Evolutionary conservation across 2,888 invertebrate species (phyloP).

Genomic region (Cremastobaeus sp.): DNA sequence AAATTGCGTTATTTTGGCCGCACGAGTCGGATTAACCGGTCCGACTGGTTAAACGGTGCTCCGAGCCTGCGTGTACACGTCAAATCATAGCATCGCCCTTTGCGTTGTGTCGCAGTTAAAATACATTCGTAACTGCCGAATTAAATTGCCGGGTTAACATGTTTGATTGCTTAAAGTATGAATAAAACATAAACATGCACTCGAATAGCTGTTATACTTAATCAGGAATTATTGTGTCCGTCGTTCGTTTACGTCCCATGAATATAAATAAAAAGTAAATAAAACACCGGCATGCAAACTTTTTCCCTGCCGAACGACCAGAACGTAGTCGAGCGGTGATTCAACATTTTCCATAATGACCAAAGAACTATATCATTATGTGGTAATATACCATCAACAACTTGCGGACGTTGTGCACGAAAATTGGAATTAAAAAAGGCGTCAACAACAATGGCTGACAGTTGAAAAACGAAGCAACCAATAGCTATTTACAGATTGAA

Average conservation of each 20-base stretch:
- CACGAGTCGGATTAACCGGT: background rate
- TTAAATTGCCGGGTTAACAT: constrained; percentile 37
- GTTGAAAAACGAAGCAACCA: too few relatives aligned
- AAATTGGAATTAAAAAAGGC: too few relatives aligned
- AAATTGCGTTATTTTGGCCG: constrained; percentile 33
- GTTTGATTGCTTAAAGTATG: constrained; percentile 39
- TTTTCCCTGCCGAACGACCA: background rate
- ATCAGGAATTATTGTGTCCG: constrained; percentile 12
- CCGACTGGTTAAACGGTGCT: constrained; percentile 16
- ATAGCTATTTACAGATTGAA: too few relatives aligned
- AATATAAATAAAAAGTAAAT: background rate
- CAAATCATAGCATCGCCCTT: constrained; percentile 32
- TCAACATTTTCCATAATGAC: background rate
- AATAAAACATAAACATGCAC: constrained; percentile 32
- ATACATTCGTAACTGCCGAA: constrained; percentile 27
- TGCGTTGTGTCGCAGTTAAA: constrained; percentile 36
- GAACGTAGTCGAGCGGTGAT: too few relatives aligned
- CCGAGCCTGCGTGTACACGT: constrained; percentile 1
- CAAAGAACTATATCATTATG: constrained; percentile 1
- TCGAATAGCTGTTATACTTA: background rate
- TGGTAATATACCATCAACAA: too few relatives aligned
- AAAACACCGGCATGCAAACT: too few relatives aligned
- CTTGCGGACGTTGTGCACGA: too few relatives aligned
- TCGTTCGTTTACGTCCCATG: constrained; percentile 12
- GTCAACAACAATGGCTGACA: too few relatives aligned